Percentiles rank a stretch among this genome's conserved stretches.
These are phyloP conservation scores for Coluber constrictor DNA, from an alignment of 2,797 vertebrate genomes.

Conservation along the genomic window DNA sequence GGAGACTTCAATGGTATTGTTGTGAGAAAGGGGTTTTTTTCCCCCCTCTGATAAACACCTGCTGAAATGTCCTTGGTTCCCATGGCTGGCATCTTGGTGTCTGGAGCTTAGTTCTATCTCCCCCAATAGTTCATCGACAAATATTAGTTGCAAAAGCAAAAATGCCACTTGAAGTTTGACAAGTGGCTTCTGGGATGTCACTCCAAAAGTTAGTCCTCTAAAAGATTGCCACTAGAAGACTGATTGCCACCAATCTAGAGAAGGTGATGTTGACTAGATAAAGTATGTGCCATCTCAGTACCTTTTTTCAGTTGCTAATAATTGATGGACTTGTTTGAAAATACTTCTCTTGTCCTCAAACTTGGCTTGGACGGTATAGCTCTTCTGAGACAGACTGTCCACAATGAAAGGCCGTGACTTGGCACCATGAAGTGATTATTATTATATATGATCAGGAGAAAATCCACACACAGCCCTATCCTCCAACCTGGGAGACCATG, in stretches of 20 bases:
- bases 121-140: too few relatives aligned
- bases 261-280: not conserved
- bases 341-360: not conserved
- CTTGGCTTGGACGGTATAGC: not conserved
- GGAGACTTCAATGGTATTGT: too few relatives aligned
- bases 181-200: not conserved
- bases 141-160: too few relatives aligned
- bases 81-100: too few relatives aligned
- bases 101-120: too few relatives aligned
- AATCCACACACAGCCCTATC: not conserved
- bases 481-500: not conserved
- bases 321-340: not conserved
- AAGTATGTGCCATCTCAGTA: not conserved
- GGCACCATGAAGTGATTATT: not conserved
- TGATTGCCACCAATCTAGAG: not conserved
- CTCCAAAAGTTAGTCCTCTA: not conserved
- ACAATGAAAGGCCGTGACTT: not conserved
- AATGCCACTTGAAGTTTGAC: too few relatives aligned
- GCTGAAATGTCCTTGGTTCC: too few relatives aligned
- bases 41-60: too few relatives aligned
- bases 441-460: not conserved
- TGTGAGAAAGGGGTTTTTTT: too few relatives aligned
- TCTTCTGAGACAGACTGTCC: not conserved
- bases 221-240: not conserved
- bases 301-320: not conserved